Base-by-base conservation (phyloP, 2,797 vertebrate genomes). In the Esox masquinongy region DNA sequence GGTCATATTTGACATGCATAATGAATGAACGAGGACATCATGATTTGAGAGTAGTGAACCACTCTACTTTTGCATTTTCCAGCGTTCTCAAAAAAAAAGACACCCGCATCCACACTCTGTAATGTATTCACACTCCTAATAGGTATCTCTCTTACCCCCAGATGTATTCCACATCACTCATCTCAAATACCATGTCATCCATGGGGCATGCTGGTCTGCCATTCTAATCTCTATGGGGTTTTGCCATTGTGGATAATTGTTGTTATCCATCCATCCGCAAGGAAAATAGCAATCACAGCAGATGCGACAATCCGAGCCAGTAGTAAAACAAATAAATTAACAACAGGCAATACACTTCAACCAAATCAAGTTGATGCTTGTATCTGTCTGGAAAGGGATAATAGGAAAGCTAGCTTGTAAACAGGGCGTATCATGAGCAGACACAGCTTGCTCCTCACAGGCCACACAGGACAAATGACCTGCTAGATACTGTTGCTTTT, bases 311-410 rank as follows among this genome's bases (percentile, higher is more conserved):
- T 56, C 66, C 16, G 6, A 68, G 29, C 7, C 26, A 39, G 19
- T 17, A 56, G 50, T 39, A 51, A 81, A 72, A 78, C 68, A 68
- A 36, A 73, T 61, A 82, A 80, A 84, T 74, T 84, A 71, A 68
- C n/a, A 72, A 19, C 19, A 63, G 83, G 81, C 86, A 87, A 78
- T 80, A 77, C 80, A 76, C 69, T 87, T 90, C 68, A 88, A 24
- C 56, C 39, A 43, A 68, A 75, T 83, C 83, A 83, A 91, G 84
- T 87, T 78, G 74, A 72, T 76, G 70, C 81, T 82, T 76, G 70
- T 88, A 89, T 89, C 74, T 77, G 82, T 85, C 82, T 83, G 82
- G 39, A 74, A 70, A 77, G 79, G 51, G 71, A 83, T 88, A 88
- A 89, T 84, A 76, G 87, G 79, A 82, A 85, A 80, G 82, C 73